Conservation (phyloP, 2,888 invertebrate species). For the Autographa gamma region DNA sequence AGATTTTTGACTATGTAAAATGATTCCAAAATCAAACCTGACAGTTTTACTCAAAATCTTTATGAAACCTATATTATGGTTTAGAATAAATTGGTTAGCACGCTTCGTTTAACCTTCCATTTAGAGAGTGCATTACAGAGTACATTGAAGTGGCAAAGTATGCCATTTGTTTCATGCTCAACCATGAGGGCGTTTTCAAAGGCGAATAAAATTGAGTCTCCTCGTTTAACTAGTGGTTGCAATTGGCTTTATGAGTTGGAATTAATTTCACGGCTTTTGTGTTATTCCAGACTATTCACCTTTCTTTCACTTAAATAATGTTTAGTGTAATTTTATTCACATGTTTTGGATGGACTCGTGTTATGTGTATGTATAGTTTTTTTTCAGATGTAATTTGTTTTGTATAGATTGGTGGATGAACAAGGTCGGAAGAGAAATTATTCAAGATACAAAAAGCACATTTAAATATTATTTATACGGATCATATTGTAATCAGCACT, state of each 20-base stretch:
- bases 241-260: neutral
- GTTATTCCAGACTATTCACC: neutral
- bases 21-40: neutral
- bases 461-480: too few relatives aligned
- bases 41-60: neutral
- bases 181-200: neutral
- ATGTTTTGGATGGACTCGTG: too few relatives aligned
- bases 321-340: too few relatives aligned
- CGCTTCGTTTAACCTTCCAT: constrained; percentile 4
- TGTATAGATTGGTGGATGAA: too few relatives aligned
- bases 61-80: constrained; percentile 4
- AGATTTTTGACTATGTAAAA: neutral
- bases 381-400: too few relatives aligned
- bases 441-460: too few relatives aligned
- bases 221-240: constrained; percentile 30
- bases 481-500: too few relatives aligned
- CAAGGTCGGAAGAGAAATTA: too few relatives aligned
- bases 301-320: neutral
- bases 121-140: constrained; percentile 1
- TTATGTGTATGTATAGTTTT: too few relatives aligned
- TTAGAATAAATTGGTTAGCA: constrained; percentile 4
- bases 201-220: constrained; percentile 12
- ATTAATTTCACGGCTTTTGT: neutral
- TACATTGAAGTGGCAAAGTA: constrained; percentile 4
- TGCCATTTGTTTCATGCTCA: constrained; percentile 4